A percentile compares a stretch with the other conserved stretches of the same genome.
Evolutionary conservation across 2,797 vertebrate species (phyloP).

Genomic region (Rhynchonycteris naso): DNA sequence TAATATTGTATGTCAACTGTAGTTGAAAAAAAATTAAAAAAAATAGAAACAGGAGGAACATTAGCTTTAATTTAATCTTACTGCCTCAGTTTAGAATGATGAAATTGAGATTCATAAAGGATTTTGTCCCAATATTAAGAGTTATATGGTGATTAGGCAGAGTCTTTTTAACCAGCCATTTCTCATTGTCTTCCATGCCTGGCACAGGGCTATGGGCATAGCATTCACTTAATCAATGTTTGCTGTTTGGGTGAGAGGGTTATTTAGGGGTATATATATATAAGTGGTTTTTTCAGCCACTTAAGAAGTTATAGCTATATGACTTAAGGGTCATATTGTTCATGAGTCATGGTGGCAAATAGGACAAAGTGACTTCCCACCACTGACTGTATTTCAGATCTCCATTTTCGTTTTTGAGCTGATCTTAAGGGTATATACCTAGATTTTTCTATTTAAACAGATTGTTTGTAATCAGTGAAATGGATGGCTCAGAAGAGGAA

Average conservation of each 20-base stretch:
- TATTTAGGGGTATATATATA: neutral
- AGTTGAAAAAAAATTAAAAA: too few species aligned
- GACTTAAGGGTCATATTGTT: neutral
- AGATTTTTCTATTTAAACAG: slow-evolving; percentile 18
- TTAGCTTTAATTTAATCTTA: neutral
- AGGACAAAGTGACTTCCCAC: neutral
- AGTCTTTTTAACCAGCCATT: neutral
- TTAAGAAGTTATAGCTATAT: neutral
- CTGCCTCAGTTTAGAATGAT: neutral
- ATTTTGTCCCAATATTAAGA: neutral
- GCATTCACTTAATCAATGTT: neutral
- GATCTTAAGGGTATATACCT: neutral
- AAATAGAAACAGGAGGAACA: neutral
- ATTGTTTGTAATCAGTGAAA: slow-evolving; percentile 23
- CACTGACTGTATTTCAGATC: neutral
- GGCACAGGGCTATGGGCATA: neutral
- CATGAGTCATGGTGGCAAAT: neutral
- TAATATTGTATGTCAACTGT: too few species aligned
- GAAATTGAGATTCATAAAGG: neutral
- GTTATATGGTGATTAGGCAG: neutral
- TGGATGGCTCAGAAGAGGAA: slow-evolving; percentile 47
- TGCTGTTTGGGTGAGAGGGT: neutral
- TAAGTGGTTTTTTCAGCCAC: neutral
- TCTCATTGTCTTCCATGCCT: neutral
- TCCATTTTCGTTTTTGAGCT: neutral